Percentiles rank a stretch among this genome's conserved stretches.
Conservation (phyloP, 2,797 vertebrate species). For the Allobates femoralis region DNA sequence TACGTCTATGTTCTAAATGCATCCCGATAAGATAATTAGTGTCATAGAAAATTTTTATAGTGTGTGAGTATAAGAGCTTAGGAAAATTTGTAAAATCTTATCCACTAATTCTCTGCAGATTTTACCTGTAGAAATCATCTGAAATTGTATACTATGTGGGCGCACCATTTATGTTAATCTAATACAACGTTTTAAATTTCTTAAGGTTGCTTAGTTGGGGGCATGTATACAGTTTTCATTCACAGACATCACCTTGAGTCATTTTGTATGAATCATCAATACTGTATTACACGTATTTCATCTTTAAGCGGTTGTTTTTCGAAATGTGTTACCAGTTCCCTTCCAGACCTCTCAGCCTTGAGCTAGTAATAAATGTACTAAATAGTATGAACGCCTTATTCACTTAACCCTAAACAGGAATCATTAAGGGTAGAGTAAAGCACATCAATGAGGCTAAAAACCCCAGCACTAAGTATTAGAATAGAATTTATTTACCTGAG, state of each 20-base stretch:
- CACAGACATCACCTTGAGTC: not conserved
- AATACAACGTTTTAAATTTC: not conserved
- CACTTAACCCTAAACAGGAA: slow-evolving; percentile 11
- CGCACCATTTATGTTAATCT: too few relatives aligned
- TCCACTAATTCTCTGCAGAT: too few relatives aligned
- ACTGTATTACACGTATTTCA: not conserved
- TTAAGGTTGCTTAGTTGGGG: not conserved
- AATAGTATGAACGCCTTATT: not conserved
- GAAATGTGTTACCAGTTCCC: not conserved
- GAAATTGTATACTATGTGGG: too few relatives aligned
- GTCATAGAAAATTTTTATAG: too few relatives aligned
- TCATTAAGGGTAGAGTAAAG: slow-evolving; percentile 6
- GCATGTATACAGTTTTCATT: not conserved
- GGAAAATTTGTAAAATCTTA: too few relatives aligned
- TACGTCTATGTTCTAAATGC: too few relatives aligned
- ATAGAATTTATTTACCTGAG: slow-evolving; percentile 17
- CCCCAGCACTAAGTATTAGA: not conserved
- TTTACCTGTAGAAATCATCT: too few relatives aligned
- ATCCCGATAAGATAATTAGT: too few relatives aligned
- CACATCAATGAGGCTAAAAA: slow-evolving; percentile 5
- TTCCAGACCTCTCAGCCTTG: not conserved
- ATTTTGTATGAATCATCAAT: not conserved
- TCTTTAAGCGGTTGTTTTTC: not conserved
- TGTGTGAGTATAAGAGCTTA: too few relatives aligned
- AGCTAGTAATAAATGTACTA: slow-evolving; percentile 12